phyloP scores from a whole-genome alignment of 2,113 vertebrate genomes.

The Varanus komodoensis region DNA sequence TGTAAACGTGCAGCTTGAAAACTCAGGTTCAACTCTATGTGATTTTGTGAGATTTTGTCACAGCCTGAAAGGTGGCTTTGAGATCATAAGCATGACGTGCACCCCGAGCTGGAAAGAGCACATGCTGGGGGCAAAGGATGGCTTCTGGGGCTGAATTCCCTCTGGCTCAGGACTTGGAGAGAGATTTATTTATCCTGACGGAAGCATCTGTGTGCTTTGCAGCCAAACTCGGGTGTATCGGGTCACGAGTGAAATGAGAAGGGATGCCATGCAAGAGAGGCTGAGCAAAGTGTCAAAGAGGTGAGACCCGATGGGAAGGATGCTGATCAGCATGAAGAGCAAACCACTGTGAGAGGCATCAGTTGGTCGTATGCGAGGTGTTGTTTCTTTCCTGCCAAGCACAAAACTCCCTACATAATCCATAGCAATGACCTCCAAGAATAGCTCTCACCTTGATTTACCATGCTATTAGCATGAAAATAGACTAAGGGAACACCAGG shows the following conservation, averaged over 20 bases:
- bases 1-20: too few relatives aligned
- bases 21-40: too few relatives aligned
- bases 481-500: not conserved
- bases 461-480: not conserved
- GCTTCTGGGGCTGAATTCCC: not conserved
- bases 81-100: not conserved
- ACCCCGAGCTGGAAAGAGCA: not conserved
- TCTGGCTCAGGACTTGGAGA: not conserved
- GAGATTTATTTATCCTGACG: not conserved
- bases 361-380: not conserved
- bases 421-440: not conserved
- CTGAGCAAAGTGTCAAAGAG: constrained; percentile 55
- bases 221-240: constrained; percentile 63
- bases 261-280: constrained; percentile 21
- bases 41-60: too few relatives aligned
- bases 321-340: too few relatives aligned
- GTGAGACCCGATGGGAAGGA: not conserved
- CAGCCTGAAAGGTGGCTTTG: not conserved
- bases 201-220: constrained; percentile 30
- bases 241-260: constrained; percentile 28
- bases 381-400: not conserved
- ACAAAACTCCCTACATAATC: not conserved
- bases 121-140: not conserved
- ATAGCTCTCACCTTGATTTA: not conserved
- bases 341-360: not conserved